Conservation (phyloP, 2,888 invertebrate genomes). For the Agrochola lychnidis region DNA sequence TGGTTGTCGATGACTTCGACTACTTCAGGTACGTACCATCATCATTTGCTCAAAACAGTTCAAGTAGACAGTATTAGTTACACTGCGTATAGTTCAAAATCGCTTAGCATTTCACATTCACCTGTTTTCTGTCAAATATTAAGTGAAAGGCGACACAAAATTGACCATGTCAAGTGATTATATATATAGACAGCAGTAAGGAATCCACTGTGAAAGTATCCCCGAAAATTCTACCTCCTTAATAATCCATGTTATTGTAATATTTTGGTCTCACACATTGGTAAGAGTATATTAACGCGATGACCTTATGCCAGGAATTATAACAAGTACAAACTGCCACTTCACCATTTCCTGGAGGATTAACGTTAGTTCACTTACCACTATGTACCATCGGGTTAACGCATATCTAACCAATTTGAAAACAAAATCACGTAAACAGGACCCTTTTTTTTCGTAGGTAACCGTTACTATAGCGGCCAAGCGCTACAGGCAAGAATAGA, state of each 20-base stretch:
- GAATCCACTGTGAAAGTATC: not conserved
- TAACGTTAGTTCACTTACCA: no score
- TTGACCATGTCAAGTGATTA: no score
- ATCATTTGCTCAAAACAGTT: not conserved
- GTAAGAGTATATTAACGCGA: not conserved
- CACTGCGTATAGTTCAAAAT: not conserved
- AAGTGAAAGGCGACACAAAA: not conserved
- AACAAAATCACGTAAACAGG: no score
- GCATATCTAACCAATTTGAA: no score
- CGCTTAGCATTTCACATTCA: not conserved
- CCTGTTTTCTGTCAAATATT: not conserved
- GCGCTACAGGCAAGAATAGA: no score
- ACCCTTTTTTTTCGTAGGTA: no score
- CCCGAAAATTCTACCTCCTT: not conserved
- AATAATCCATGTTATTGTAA: not conserved
- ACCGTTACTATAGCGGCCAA: no score
- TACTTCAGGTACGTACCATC: conserved; percentile 87
- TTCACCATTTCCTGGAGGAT: not conserved
- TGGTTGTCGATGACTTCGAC: conserved; percentile 96
- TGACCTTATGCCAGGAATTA: not conserved
- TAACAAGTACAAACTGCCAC: not conserved
- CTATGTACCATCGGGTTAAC: no score
- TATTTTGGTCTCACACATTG: not conserved
- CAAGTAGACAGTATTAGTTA: no score
- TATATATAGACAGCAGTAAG: no score